Conservation (phyloP, 2,888 invertebrate genomes). For the Agriopis marginaria region DNA sequence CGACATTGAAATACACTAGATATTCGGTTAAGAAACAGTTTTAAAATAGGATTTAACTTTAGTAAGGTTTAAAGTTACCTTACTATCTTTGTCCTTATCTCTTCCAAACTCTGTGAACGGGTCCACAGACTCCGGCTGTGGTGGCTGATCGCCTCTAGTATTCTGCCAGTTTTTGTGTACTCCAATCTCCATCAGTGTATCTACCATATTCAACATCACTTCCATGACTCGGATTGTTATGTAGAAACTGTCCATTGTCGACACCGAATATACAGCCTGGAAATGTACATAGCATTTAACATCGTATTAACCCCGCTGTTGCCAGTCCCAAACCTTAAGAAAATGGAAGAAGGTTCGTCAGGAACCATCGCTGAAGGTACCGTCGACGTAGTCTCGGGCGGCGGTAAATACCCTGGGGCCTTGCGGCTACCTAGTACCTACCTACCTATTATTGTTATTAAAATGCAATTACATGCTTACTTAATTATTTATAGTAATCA, state of each 20-base stretch:
- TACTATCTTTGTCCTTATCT: conserved; percentile 78
- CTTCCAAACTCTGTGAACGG: conserved; percentile 73
- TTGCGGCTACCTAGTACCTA: no score
- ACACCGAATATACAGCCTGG: conserved; percentile 94
- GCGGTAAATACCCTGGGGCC: no score
- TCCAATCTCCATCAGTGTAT: conserved; percentile 96
- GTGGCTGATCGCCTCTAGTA: conserved; percentile 71
- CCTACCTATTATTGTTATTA: no score
- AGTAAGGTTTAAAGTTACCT: conserved; percentile 56
- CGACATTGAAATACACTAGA: not conserved
- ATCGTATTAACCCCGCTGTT: no score
- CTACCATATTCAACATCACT: conserved; percentile 96
- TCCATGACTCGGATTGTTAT: conserved; percentile 96
- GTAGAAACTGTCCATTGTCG: conserved; percentile 93
- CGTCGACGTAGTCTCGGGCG: no score
- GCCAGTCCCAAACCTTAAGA: no score
- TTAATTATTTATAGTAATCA: no score
- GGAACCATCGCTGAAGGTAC: no score
- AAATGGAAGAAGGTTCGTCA: no score
- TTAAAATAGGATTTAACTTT: no score
- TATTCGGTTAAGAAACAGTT: no score
- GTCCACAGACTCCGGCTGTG: conserved; percentile 66
- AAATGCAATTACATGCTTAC: no score
- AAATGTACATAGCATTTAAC: conserved; percentile 34
- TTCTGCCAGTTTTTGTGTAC: conserved; percentile 88